Base-by-base conservation (phyloP, 1,140 invertebrate species). In the Sesamia nonagrioides region DNA sequence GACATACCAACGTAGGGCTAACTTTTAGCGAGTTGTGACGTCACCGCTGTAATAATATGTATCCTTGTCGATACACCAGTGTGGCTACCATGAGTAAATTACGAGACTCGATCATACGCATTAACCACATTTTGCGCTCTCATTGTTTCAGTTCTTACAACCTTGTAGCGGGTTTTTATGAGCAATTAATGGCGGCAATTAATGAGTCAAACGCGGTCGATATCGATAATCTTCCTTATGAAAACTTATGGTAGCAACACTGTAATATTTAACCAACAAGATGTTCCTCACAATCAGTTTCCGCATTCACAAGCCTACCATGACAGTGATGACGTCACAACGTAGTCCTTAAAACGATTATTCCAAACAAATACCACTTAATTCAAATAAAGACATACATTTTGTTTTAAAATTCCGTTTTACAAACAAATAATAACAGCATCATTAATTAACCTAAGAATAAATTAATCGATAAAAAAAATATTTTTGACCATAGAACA, bases 401-500 rank as follows among this genome's bases (percentile, higher is more conserved):
- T 72, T 77, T 69, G 58, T 78, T 78, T 84, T 56, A 80, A 82
- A 81, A 80, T 82, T 58, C 81, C 78, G 77, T 83, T 82, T 85
- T 78, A 81, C 69, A 86, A 85, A 86, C 78, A 74, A 84, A 77
- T 80, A 88, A 91, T 91, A 93, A 91, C 88, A 89, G 85, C 80
- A 79, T 89, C 83, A 89, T 83, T 91, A 89, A 89, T 85, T 91
- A 89, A 89, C 76, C 86, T 89, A 90, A 89, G 86, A 93, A 94
- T 93, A 92, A 93, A 94, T 92, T 89, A 91, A 90, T 88, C 75
- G 75, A 87, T 91, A 87, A 91, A 88, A 84, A 81, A 80, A 79
- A 42, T 84, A 86, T 87, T 88, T 85, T 88, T 84, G 83, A 87
- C 81, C 83, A 86, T 87, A 88, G 86, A 86, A 83, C 86, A 85